Base-by-base conservation (phyloP, 2,113 vertebrate species). In the Eptesicus fuscus region DNA sequence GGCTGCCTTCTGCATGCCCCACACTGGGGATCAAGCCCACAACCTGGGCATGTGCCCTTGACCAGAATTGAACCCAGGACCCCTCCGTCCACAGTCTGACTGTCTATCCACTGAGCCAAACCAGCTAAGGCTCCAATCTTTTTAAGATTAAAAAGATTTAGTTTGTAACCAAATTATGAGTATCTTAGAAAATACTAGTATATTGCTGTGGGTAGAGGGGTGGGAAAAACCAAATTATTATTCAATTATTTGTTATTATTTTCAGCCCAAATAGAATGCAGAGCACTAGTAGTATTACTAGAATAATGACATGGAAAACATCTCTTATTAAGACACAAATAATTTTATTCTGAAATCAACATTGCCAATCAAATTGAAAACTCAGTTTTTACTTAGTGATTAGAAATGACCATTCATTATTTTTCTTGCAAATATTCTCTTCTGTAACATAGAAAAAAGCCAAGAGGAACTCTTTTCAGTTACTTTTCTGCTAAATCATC, bases 211-310 rank as follows among this genome's bases (percentile, higher is more conserved):
- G 3, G 2, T 56, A 53, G 4, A 59, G 9, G 12, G 90, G 30
- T 69, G 30, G 13, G 10, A 3, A 95, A 95, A 90, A 69, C 56
- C 4, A 86, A 73, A 89, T 86, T 71, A 84, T 65, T 84, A 80
- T 63, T 85, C 90, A 90, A 37, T 65, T 49, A 3, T 80, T 84
- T 79, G n/a, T 84, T 90, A 86, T 83, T 84, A 93, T 5, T 86
- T 92, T 85, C 30, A 74, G 20, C 8, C 32, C 83, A 94, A 96
- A 91, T 70, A 80, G 83, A 84, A 80, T 71, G 76, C 37, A 95
- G 37, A 42, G 7, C 14, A n/a, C 40, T 77, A 56, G 22, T 90
- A 77, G 5, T 88, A 69, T 70, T 86, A 77, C 25, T 35, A 82
- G 44, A 95, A 88, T 37, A 83, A 70, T 69, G 9, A 86, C 93